Conservation (phyloP, 35 echinoderm and acorn worm species). For the Acanthaster planci region DNA sequence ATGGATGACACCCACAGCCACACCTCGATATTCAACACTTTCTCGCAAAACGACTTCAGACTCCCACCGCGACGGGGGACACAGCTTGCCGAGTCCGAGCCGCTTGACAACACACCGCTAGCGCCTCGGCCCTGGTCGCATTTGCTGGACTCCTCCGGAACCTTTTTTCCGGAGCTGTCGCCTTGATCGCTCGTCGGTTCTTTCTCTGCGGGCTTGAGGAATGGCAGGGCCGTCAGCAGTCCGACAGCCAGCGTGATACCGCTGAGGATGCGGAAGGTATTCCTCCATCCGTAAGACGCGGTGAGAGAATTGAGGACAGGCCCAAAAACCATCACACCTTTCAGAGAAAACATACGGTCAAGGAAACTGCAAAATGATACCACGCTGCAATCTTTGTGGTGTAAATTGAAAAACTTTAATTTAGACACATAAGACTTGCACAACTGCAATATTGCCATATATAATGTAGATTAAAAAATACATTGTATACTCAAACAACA, state of each 20-base stretch:
- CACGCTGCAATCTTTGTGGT: background rate
- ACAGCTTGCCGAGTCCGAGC: background rate
- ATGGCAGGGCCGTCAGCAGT: background rate
- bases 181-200: background rate
- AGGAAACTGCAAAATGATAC: no score
- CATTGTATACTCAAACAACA: no score
- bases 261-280: background rate
- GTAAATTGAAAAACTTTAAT: no score
- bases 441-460: no score
- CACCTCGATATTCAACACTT: background rate
- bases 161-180: background rate
- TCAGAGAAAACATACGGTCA: background rate
- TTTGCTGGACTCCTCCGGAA: no score
- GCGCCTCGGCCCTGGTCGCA: background rate
- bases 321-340: background rate
- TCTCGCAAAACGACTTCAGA: background rate
- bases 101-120: background rate
- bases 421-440: no score
- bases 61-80: background rate
- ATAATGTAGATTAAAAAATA: no score
- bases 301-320: background rate
- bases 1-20: conserved; percentile 6
- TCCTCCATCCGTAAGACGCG: background rate
- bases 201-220: background rate
- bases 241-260: background rate